Evolutionary conservation across 2,888 invertebrate species (phyloP).

Genomic region (Agrotis puta): DNA sequence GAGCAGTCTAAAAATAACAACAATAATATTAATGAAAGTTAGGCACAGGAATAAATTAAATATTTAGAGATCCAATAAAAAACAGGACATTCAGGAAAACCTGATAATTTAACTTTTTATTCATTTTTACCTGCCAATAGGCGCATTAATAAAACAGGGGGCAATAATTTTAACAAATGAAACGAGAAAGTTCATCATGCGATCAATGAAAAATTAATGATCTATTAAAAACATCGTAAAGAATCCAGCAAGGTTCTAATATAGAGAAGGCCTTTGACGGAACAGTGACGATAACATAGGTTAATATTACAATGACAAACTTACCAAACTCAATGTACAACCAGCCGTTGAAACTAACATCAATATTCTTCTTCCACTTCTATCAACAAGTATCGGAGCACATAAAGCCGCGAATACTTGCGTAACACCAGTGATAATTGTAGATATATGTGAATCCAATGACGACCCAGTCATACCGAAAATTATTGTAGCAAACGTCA

Average conservation of each 20-base stretch:
- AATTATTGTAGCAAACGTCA: conserved; percentile 74
- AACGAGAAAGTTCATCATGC: no score
- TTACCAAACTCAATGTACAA: conserved; percentile 75
- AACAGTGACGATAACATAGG: no score
- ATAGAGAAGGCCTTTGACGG: no score
- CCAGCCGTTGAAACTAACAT: conserved; percentile 70
- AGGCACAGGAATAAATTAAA: not conserved
- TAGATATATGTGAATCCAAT: conserved; percentile 72
- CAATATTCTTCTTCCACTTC: conserved; percentile 67
- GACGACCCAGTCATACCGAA: conserved; percentile 74
- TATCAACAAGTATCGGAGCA: conserved; percentile 75
- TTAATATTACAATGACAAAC: conserved; percentile 33
- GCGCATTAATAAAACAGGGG: no score
- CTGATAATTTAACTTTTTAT: no score
- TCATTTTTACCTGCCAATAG: no score
- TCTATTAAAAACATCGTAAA: no score
- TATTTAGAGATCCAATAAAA: no score
- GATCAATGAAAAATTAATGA: no score
- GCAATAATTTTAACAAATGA: no score
- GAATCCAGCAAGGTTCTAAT: no score
- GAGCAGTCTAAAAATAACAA: conserved; percentile 62
- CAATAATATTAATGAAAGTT: not conserved
- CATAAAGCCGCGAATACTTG: conserved; percentile 71
- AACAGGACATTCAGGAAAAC: no score
- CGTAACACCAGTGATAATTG: conserved; percentile 74